Percentiles rank a stretch among this genome's conserved stretches.
Evolutionary conservation across 2,797 vertebrate species (phyloP).

Genomic region (Neostethus bicornis): DNA sequence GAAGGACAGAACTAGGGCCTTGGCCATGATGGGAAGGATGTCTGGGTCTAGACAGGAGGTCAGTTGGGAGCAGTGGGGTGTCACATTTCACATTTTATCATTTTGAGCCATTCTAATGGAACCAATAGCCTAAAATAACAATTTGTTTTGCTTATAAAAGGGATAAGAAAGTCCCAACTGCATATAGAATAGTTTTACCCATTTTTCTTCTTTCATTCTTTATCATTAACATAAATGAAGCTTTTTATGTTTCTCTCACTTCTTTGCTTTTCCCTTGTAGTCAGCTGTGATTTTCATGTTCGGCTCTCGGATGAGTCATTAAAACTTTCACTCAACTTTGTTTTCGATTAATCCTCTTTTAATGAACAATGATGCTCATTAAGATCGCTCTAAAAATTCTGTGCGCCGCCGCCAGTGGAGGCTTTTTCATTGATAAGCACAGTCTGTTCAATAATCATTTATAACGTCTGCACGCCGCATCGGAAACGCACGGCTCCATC

Average conservation of each 20-base stretch:
- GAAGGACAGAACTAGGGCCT: conserved; percentile 74
- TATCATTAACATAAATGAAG: neutral
- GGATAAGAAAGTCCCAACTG: conserved; percentile 5
- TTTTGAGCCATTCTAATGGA: conserved; percentile 29
- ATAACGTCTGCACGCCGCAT: conserved; percentile 3
- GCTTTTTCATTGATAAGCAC: conserved; percentile 26
- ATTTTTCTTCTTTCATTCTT: conserved; percentile 1
- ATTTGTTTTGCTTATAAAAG: neutral
- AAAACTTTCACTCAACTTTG: conserved; percentile 1
- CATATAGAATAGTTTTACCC: conserved; percentile 1
- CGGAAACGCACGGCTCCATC: neutral
- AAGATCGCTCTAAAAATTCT: conserved; percentile 13
- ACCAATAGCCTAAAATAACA: conserved; percentile 15
- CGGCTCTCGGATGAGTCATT: conserved; percentile 4
- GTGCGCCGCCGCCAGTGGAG: conserved; percentile 3
- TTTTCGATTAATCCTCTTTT: conserved; percentile 19
- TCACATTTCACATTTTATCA: conserved; percentile 37
- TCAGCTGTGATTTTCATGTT: conserved; percentile 12
- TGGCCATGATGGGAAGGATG: conserved; percentile 50
- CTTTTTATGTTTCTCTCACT: neutral
- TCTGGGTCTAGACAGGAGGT: conserved; percentile 47
- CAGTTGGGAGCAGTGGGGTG: conserved; percentile 21
- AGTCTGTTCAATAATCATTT: conserved; percentile 21
- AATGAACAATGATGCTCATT: conserved; percentile 32
- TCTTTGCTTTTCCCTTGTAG: neutral